These are phyloP conservation scores for Apodemus agrarius DNA, from an alignment of 2,797 vertebrate genomes.

Conservation along the genomic window DNA sequence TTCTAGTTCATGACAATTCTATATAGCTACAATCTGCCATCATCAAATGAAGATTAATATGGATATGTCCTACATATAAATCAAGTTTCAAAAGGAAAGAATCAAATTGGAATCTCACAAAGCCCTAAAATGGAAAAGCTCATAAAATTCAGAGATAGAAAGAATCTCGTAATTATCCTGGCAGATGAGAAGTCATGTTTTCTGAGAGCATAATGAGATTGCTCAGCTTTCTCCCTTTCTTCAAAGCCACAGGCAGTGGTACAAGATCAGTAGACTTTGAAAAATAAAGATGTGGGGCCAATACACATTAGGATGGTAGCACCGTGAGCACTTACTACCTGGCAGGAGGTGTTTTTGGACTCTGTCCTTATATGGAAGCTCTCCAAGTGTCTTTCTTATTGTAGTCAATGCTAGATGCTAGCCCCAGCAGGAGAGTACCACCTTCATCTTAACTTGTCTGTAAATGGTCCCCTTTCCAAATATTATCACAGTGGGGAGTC, in stretches of 20 bases:
- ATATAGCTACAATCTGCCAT: background rate
- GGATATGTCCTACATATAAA: background rate
- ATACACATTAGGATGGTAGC: background rate
- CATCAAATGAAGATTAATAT: background rate
- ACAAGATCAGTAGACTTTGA: background rate
- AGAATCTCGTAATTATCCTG: background rate
- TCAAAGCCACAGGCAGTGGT: background rate
- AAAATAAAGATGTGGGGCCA: background rate
- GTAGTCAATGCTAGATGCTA: background rate
- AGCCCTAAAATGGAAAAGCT: background rate
- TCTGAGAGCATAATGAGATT: background rate
- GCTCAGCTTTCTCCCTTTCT: background rate
- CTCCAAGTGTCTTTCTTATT: background rate
- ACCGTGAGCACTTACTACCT: too few relatives aligned
- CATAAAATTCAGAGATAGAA: background rate
- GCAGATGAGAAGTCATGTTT: background rate
- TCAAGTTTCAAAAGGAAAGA: conserved; percentile 11
- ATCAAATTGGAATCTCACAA: background rate
- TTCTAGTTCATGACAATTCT: background rate
- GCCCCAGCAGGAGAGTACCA: background rate
- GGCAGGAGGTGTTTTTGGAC: background rate
- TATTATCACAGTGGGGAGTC: background rate
- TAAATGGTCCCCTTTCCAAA: background rate
- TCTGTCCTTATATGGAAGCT: background rate
- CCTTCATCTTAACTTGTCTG: background rate